phyloP scores from a whole-genome alignment of 2,113 vertebrate species.

The Candoia aspera region DNA sequence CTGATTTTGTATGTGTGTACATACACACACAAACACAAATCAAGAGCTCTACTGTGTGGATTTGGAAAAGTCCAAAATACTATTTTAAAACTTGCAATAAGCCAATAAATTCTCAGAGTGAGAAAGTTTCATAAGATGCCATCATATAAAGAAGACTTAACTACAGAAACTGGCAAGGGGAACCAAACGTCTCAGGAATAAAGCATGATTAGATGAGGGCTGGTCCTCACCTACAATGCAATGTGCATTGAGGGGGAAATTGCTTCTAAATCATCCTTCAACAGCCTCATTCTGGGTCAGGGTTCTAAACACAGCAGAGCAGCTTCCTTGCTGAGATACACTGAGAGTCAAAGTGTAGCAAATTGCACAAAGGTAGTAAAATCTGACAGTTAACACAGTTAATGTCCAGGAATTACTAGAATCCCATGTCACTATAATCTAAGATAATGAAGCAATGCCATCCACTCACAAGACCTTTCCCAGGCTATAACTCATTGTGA shows the following conservation, averaged over 20 bases:
- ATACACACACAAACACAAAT: too few relatives aligned
- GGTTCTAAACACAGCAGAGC: not conserved
- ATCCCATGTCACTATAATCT: constrained; percentile 28
- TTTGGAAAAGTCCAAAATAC: not conserved
- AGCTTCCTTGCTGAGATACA: constrained; percentile 23
- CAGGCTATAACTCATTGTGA: not conserved
- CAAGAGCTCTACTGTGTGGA: accelerated
- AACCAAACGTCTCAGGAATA: not conserved
- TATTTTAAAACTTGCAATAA: not conserved
- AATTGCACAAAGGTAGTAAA: not conserved
- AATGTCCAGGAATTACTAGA: not conserved
- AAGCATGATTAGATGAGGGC: not conserved
- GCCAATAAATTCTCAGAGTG: not conserved
- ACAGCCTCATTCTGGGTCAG: not conserved
- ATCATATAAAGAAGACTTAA: not conserved
- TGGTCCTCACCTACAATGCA: not conserved
- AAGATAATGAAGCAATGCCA: constrained; percentile 25
- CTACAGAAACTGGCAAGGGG: too few relatives aligned
- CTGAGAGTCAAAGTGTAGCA: constrained; percentile 10
- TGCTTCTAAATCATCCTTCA: not conserved
- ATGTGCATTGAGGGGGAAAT: not conserved
- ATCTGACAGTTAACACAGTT: constrained; percentile 18
- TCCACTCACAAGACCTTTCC: constrained; percentile 10
- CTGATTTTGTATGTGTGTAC: not conserved
- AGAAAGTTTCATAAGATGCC: not conserved